phyloP scores from a whole-genome alignment of 2,888 invertebrate species.

The Nipponacmea schrenckii region DNA sequence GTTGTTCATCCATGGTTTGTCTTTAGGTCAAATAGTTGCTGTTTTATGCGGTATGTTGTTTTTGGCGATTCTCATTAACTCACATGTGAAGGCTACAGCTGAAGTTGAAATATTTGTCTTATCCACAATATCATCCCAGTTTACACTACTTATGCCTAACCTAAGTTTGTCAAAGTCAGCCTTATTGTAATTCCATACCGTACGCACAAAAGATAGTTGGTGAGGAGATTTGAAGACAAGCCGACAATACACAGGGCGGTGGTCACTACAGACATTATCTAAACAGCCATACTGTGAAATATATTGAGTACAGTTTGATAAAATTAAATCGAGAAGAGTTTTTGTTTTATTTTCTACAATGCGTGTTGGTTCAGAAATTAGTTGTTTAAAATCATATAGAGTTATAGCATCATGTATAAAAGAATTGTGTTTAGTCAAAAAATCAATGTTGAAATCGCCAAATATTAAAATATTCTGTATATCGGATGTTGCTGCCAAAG shows the following conservation, averaged over 20 bases:
- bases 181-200: too few species aligned
- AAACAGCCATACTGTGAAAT: background rate
- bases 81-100: background rate
- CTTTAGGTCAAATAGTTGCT: too few species aligned
- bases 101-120: too few species aligned
- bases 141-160: too few species aligned
- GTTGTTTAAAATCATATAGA: background rate
- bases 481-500: too few species aligned
- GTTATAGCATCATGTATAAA: background rate
- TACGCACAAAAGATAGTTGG: too few species aligned
- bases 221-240: too few species aligned
- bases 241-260: too few species aligned
- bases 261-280: background rate
- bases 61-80: background rate
- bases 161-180: too few species aligned
- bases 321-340: background rate
- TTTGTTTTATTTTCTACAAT: background rate
- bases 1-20: background rate
- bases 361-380: background rate
- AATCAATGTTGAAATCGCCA: too few species aligned
- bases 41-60: background rate
- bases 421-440: background rate
- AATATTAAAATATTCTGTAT: too few species aligned
- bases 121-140: too few species aligned
- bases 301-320: background rate